Conservation (phyloP, 2,888 invertebrate genomes). For the Nebria brevicollis region DNA sequence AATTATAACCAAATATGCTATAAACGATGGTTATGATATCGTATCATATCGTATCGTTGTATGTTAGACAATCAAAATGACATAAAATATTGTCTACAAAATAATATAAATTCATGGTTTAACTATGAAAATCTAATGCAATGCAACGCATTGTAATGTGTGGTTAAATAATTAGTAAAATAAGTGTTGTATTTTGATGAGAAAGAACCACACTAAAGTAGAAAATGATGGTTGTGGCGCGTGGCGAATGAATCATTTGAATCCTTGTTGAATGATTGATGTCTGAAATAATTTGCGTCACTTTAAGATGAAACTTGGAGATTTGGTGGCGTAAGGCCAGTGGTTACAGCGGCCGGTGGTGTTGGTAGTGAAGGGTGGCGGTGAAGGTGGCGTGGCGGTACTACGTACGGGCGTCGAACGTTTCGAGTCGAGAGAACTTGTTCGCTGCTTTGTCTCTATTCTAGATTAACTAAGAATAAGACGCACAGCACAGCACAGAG, state of each 20-base stretch:
- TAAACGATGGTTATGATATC: background rate
- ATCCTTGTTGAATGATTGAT: background rate
- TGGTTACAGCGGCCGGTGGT: background rate
- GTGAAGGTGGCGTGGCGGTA: too few species aligned
- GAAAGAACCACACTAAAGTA: too few species aligned
- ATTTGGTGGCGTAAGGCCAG: background rate
- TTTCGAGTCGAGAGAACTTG: conserved; percentile 12
- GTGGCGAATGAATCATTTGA: background rate
- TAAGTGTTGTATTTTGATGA: too few species aligned
- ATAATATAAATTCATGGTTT: too few species aligned
- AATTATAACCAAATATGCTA: background rate
- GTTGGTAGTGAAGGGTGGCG: background rate
- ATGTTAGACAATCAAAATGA: background rate
- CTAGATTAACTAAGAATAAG: conserved; percentile 43
- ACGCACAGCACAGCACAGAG: conserved; percentile 5
- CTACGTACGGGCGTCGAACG: background rate
- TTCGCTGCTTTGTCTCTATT: conserved; percentile 32
- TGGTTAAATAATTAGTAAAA: too few species aligned
- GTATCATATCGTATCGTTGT: background rate
- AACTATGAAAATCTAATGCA: too few species aligned
- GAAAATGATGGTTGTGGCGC: background rate
- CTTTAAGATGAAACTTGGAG: background rate
- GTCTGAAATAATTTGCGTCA: background rate
- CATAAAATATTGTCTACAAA: background rate
- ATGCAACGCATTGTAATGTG: too few species aligned